phyloP scores from a whole-genome alignment of 1,140 invertebrate genomes.

The Aethina tumida region DNA sequence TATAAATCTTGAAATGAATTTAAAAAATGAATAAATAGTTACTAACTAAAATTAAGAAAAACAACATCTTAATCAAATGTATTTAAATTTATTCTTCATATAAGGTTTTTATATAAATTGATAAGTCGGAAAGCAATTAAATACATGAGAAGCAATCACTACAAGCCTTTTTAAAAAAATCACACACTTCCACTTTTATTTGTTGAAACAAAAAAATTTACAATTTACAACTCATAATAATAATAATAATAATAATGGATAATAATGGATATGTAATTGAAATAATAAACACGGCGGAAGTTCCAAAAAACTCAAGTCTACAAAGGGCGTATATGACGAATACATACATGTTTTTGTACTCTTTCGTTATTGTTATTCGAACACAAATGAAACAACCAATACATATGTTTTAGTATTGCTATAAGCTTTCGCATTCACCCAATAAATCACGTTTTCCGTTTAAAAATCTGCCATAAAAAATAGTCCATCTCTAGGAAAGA shows the following conservation, averaged over 20 bases:
- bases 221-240: background rate
- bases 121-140: background rate
- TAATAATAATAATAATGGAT: background rate
- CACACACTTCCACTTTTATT: background rate
- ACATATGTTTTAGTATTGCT: too few relatives aligned
- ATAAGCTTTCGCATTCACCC: too few relatives aligned
- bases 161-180: background rate
- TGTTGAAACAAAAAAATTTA: background rate
- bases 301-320: too few relatives aligned
- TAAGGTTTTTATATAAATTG: background rate
- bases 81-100: background rate
- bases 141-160: background rate
- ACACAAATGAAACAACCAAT: too few relatives aligned
- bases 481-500: too few relatives aligned
- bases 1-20: constrained; percentile 5
- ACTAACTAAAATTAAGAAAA: constrained; percentile 2
- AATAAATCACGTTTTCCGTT: too few relatives aligned
- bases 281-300: too few relatives aligned
- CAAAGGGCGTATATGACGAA: too few relatives aligned
- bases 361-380: too few relatives aligned
- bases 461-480: too few relatives aligned
- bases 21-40: constrained; percentile 3
- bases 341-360: too few relatives aligned
- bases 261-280: too few relatives aligned
- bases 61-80: background rate